Evolutionary conservation across 2,113 vertebrate genomes (phyloP).

Genomic region (Neolamprologus toae): DNA sequence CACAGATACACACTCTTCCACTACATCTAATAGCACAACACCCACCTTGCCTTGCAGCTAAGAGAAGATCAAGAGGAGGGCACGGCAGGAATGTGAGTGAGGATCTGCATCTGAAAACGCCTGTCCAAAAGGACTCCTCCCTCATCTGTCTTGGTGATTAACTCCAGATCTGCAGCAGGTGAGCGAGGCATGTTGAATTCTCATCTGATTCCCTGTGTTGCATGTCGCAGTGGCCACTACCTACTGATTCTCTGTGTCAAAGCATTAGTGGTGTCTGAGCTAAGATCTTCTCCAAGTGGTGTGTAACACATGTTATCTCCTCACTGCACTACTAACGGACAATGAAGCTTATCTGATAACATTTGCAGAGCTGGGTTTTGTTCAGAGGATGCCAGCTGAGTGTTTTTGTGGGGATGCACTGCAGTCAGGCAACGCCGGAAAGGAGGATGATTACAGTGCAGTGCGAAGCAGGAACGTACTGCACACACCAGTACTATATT

Average conservation of each 20-base stretch:
- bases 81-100: conserved; percentile 3
- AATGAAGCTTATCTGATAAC: not conserved
- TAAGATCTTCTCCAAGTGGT: not conserved
- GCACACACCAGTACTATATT: not conserved
- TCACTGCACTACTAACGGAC: not conserved
- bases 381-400: not conserved
- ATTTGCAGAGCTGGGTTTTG: not conserved
- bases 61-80: not conserved
- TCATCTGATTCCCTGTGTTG: not conserved
- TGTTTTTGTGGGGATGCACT: not conserved
- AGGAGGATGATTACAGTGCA: not conserved
- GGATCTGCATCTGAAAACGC: conserved; percentile 31
- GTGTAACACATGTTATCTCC: not conserved
- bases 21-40: conserved; percentile 1
- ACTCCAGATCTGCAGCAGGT: conserved; percentile 55
- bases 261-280: not conserved
- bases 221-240: conserved; percentile 19
- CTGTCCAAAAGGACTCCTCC: conserved; percentile 16
- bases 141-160: not conserved
- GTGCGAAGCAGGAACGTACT: not conserved
- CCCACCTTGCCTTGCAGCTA: not conserved
- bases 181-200: conserved; percentile 37
- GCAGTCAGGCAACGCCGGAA: not conserved
- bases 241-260: not conserved
- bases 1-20: not conserved